A percentile compares a stretch with the other conserved stretches of the same genome.
phyloP scores from a whole-genome alignment of 2,797 vertebrate genomes.

The Tokudaia muenninki region DNA sequence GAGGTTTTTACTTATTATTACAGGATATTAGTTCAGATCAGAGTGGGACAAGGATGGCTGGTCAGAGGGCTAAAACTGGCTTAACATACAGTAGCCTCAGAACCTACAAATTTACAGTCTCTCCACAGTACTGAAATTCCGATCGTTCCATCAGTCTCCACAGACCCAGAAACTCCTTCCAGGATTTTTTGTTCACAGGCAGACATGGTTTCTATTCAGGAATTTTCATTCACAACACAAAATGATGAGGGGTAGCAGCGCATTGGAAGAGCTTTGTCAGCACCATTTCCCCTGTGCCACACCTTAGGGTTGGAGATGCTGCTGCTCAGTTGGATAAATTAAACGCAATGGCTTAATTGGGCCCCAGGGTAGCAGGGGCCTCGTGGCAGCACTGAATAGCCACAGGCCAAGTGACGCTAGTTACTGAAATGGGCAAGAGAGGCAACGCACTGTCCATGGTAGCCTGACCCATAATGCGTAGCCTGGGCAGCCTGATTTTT shows the following conservation, averaged over 20 bases:
- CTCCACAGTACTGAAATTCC: neutral
- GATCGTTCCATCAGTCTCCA: neutral
- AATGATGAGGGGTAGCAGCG: neutral
- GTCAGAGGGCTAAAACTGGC: neutral
- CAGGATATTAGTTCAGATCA: neutral
- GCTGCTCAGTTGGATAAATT: neutral
- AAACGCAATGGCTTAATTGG: neutral
- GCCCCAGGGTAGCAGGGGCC: neutral
- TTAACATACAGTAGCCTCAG: neutral
- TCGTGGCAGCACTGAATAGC: neutral
- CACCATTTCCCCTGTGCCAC: neutral
- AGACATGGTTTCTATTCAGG: neutral
- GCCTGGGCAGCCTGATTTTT: neutral
- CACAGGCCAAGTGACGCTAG: neutral
- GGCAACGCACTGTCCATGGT: neutral
- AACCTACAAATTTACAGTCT: neutral
- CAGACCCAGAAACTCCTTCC: neutral
- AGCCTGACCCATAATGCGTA: neutral
- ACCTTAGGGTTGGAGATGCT: neutral
- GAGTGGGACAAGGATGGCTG: neutral
- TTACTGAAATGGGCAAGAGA: neutral
- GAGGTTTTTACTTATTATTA: neutral
- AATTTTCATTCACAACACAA: neutral
- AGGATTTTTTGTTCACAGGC: neutral
- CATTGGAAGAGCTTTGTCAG: neutral